These are phyloP conservation scores for Fistularia commersonii DNA, from an alignment of 2,797 vertebrate genomes.

Conservation along the genomic window DNA sequence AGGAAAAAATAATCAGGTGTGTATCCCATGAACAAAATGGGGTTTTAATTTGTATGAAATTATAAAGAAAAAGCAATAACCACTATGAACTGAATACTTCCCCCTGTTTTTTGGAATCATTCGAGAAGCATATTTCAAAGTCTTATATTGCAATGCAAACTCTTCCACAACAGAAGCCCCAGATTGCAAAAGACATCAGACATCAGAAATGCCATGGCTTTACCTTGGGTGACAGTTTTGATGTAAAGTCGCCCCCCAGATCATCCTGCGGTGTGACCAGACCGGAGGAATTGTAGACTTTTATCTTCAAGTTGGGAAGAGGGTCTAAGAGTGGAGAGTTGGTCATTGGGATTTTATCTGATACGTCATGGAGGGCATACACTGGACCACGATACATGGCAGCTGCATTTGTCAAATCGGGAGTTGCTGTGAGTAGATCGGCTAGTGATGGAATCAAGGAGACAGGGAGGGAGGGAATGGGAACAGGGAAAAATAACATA, in stretches of 20 bases:
- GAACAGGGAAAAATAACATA: neutral
- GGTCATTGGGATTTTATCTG: conserved; percentile 96
- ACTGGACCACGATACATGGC: conserved; percentile 93
- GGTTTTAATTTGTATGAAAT: too few relatives aligned
- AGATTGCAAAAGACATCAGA: too few relatives aligned
- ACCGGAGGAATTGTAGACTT: conserved; percentile 89
- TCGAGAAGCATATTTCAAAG: too few relatives aligned
- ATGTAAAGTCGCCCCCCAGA: conserved; percentile 85
- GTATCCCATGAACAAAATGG: too few relatives aligned
- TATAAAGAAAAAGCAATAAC: too few relatives aligned
- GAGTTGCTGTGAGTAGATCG: conserved; percentile 87
- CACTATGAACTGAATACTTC: too few relatives aligned
- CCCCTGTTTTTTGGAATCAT: too few relatives aligned
- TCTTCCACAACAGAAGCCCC: too few relatives aligned
- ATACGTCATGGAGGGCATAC: conserved; percentile 89
- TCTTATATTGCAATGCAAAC: too few relatives aligned
- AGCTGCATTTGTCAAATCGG: conserved; percentile 90
- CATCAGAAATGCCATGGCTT: too few relatives aligned
- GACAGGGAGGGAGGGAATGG: neutral
- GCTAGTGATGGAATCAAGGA: conserved; percentile 33
- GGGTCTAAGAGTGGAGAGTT: conserved; percentile 93
- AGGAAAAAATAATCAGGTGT: too few relatives aligned
- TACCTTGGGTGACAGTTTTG: conserved; percentile 88
- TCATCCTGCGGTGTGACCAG: conserved; percentile 92
- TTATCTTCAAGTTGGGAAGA: conserved; percentile 91